A percentile compares a stretch with the other conserved stretches of the same genome.
Conservation (phyloP, 2,797 vertebrate species). For the Sus cebifrons region DNA sequence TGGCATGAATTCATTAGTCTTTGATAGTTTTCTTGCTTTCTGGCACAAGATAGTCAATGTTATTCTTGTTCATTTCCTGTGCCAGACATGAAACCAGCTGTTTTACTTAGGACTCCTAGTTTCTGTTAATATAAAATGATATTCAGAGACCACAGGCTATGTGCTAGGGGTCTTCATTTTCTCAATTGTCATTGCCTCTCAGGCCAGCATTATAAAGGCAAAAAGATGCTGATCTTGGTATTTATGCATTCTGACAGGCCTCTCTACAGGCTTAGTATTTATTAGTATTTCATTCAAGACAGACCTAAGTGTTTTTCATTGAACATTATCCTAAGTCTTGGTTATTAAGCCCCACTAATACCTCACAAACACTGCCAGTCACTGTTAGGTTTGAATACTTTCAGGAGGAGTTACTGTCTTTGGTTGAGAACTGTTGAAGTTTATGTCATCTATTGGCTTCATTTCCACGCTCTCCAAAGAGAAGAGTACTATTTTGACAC, state of each 20-base stretch:
- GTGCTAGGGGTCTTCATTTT: neutral
- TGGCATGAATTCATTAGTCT: neutral
- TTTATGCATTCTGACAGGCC: neutral
- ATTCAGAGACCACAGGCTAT: neutral
- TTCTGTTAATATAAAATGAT: neutral
- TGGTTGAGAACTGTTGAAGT: constrained; percentile 12
- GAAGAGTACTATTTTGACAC: neutral
- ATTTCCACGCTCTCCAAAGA: neutral
- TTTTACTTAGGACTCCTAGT: neutral
- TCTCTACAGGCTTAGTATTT: neutral
- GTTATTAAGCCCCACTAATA: neutral
- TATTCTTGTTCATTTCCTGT: neutral
- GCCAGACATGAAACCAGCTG: neutral
- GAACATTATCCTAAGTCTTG: neutral
- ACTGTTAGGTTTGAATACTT: constrained; percentile 20
- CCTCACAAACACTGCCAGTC: neutral
- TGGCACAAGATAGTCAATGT: neutral
- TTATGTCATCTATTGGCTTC: neutral
- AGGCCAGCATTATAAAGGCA: neutral
- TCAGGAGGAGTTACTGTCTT: neutral
- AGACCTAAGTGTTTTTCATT: neutral
- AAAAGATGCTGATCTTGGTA: neutral
- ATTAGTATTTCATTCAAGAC: constrained; percentile 8
- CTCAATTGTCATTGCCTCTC: neutral
- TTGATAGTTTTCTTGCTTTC: neutral